Conservation (phyloP, 2,113 vertebrate species). For the Entelurus aequoreus region DNA sequence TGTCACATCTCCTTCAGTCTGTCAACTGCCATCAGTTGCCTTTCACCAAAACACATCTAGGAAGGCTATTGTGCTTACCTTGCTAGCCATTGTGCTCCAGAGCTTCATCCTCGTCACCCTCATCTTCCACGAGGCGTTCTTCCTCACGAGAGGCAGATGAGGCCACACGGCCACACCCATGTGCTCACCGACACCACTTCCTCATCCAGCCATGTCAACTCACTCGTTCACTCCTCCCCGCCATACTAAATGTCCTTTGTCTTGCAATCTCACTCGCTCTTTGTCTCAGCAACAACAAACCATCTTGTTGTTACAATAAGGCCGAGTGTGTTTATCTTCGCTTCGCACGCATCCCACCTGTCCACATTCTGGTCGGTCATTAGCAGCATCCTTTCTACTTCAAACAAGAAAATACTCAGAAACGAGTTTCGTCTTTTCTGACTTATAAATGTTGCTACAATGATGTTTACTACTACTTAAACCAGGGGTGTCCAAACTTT, state of each 20-base stretch:
- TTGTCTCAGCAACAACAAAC: not conserved
- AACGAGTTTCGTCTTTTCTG: too few species aligned
- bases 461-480: too few species aligned
- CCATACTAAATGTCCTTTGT: conserved; percentile 26
- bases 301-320: not conserved
- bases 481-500: too few species aligned
- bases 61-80: conserved; percentile 53
- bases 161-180: conserved; percentile 48
- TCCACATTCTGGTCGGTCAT: conserved; percentile 2
- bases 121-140: conserved; percentile 18
- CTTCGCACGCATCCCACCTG: not conserved
- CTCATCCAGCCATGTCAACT: conserved; percentile 35
- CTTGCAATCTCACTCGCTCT: conserved; percentile 13
- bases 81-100: conserved; percentile 52
- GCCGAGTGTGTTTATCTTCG: too few species aligned
- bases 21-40: conserved; percentile 57
- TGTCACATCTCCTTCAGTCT: conserved; percentile 59
- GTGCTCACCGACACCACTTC: conserved; percentile 44
- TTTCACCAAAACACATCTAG: conserved; percentile 34
- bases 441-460: too few species aligned
- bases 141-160: conserved; percentile 16
- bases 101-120: conserved; percentile 22
- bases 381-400: not conserved
- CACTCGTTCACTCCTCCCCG: conserved; percentile 31
- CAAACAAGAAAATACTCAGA: too few species aligned